Evolutionary conservation across 2,888 invertebrate species (phyloP).

Genomic region (Tachina fera): DNA sequence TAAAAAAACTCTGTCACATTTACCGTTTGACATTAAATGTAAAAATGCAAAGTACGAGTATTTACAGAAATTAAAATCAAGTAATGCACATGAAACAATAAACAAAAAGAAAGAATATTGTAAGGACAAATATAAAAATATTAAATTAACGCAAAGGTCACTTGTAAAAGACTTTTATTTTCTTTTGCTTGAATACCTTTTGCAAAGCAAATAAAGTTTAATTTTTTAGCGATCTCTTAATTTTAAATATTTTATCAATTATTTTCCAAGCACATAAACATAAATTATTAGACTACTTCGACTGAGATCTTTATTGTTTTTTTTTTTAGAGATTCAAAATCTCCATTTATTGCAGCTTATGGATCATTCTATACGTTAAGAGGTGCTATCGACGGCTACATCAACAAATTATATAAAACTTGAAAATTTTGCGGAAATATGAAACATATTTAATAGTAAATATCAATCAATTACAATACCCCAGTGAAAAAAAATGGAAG

Average conservation of each 20-base stretch:
- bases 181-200: background rate
- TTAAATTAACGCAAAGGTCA: constrained; percentile 69
- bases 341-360: no score
- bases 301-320: no score
- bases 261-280: background rate
- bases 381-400: no score
- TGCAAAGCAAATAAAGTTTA: constrained; percentile 1
- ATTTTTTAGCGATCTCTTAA: background rate
- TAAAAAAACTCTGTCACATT: constrained; percentile 77
- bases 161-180: constrained; percentile 25
- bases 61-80: constrained; percentile 44
- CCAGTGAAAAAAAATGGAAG: no score
- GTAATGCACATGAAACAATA: constrained; percentile 31
- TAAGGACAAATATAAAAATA: constrained; percentile 48
- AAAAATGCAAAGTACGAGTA: constrained; percentile 69
- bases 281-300: background rate
- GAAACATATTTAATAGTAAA: no score
- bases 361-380: no score
- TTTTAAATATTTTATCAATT: background rate
- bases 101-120: constrained; percentile 2
- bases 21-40: constrained; percentile 78
- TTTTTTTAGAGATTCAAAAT: no score
- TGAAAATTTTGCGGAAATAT: no score
- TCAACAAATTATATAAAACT: no score
- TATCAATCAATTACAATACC: no score